A percentile compares a stretch with the other conserved stretches of the same genome.
Conservation (phyloP, 2,113 vertebrate genomes). For the Beaufortia kweichowensis region DNA sequence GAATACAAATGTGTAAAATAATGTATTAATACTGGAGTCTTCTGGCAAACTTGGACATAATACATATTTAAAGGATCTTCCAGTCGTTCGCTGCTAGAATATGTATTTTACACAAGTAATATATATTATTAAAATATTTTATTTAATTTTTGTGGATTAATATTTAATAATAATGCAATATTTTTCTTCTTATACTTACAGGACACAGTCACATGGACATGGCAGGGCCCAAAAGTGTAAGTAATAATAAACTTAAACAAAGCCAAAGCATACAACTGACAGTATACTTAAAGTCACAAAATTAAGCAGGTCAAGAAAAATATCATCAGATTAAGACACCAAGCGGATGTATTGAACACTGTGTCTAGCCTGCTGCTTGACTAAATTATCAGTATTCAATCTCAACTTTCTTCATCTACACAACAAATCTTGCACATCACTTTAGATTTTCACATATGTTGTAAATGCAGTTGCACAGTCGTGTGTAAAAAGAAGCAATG, state of each 20-base stretch:
- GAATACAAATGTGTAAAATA: too few species aligned
- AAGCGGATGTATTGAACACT: not conserved
- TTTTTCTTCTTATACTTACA: constrained; percentile 53
- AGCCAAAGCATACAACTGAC: too few species aligned
- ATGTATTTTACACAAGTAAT: too few species aligned
- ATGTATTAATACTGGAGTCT: too few species aligned
- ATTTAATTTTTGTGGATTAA: not conserved
- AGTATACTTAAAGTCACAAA: not conserved
- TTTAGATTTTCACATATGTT: not conserved
- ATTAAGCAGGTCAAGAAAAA: not conserved
- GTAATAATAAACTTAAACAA: constrained; percentile 56
- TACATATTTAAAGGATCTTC: too few species aligned
- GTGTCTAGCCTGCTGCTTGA: not conserved
- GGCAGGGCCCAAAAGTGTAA: constrained; percentile 93
- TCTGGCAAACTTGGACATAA: too few species aligned
- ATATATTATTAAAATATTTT: not conserved
- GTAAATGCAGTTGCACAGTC: not conserved
- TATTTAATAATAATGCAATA: not conserved
- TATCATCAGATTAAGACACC: not conserved
- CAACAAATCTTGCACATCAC: not conserved
- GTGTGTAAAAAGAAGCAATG: not conserved
- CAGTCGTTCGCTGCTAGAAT: too few species aligned
- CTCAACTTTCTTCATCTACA: not conserved
- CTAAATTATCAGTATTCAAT: not conserved
- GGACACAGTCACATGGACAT: constrained; percentile 98